phyloP scores from a whole-genome alignment of 2,888 invertebrate genomes.

The Sphaeridia pumilis region DNA sequence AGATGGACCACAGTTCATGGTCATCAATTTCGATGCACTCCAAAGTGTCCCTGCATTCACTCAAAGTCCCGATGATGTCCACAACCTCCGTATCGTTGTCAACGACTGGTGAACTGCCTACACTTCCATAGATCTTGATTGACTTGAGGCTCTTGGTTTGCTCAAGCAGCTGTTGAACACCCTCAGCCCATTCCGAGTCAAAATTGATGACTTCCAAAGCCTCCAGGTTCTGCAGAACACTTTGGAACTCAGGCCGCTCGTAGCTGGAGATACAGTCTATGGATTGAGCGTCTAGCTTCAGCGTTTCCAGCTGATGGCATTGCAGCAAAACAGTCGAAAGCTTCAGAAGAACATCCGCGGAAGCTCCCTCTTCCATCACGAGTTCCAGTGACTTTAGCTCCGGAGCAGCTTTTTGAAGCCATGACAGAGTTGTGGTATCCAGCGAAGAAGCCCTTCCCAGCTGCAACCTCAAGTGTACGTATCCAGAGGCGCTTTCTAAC shows the following conservation, averaged over 20 bases:
- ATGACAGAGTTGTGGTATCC: neutral
- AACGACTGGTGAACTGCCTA: neutral
- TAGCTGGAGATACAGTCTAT: neutral
- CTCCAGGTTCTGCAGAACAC: neutral
- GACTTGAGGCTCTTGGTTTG: neutral
- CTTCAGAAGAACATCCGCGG: neutral
- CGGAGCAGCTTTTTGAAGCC: neutral
- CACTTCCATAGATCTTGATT: neutral
- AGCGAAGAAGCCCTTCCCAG: too few species aligned
- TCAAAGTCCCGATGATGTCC: neutral
- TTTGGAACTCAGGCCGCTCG: neutral
- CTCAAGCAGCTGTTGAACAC: neutral
- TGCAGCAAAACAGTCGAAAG: neutral
- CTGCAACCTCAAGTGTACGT: too few species aligned
- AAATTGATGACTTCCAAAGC: neutral
- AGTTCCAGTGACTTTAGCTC: neutral
- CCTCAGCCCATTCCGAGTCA: neutral
- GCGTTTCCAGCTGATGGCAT: neutral
- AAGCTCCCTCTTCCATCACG: too few species aligned
- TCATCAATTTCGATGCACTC: neutral
- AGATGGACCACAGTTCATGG: neutral
- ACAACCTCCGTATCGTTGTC: neutral
- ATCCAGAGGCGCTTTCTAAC: too few species aligned
- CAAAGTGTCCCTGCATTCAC: neutral
- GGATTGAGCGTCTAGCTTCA: neutral